phyloP scores from a whole-genome alignment of 2,113 vertebrate genomes.

The Plotosus lineatus region DNA sequence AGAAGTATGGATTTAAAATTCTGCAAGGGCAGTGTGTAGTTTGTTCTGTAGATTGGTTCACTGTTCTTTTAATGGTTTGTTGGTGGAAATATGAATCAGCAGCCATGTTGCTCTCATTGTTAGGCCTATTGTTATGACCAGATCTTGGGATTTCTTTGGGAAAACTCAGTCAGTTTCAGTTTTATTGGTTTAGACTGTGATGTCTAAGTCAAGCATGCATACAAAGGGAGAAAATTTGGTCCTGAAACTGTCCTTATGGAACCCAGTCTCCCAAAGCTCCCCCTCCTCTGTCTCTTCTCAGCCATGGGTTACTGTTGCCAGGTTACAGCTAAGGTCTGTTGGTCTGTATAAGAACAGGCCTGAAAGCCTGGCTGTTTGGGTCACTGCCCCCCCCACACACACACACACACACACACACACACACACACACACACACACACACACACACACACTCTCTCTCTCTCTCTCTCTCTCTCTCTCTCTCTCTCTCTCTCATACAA shows the following conservation, averaged over 20 bases:
- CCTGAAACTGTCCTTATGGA: slow-evolving; percentile 70
- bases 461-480: too few species aligned
- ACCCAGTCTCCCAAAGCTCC: slow-evolving; percentile 61
- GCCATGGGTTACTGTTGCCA: slow-evolving; percentile 81
- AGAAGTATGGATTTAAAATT: background rate
- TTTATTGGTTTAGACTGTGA: slow-evolving; percentile 9
- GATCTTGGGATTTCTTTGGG: slow-evolving; percentile 12
- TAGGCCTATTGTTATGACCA: slow-evolving; percentile 9
- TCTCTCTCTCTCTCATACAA: slow-evolving; percentile 72
- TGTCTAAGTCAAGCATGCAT: slow-evolving; percentile 6
- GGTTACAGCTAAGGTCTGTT: slow-evolving; percentile 76
- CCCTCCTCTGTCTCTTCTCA: slow-evolving; percentile 58
- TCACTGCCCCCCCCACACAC: slow-evolving; percentile 75
- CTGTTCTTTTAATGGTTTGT: background rate
- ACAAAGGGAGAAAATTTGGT: slow-evolving; percentile 35
- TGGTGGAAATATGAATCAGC: slow-evolving; percentile 7
- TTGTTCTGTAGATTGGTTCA: background rate
- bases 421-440: too few species aligned
- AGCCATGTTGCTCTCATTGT: background rate
- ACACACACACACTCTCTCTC: too few species aligned
- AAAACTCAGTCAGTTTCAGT: slow-evolving; percentile 1
- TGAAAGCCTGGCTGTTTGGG: slow-evolving; percentile 80
- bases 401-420: too few species aligned
- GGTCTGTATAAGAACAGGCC: slow-evolving; percentile 70
- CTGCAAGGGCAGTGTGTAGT: too few species aligned